Percentiles rank a stretch among this genome's conserved stretches.
phyloP scores from a whole-genome alignment of 2,888 invertebrate species.

The Macropis europaea region DNA sequence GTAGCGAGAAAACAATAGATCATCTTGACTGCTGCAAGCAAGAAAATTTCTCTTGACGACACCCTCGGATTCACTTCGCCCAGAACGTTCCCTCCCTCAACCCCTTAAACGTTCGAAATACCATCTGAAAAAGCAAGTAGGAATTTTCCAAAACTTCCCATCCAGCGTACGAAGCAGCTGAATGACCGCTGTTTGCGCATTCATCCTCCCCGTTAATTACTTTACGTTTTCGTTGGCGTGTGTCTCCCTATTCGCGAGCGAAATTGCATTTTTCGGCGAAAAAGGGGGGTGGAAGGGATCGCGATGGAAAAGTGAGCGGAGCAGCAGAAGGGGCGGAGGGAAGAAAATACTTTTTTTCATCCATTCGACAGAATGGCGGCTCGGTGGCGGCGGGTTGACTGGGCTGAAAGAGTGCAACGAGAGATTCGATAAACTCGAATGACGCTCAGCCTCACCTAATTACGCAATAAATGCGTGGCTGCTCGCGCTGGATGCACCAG shows the following conservation, averaged over 20 bases:
- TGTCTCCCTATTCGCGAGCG: background rate
- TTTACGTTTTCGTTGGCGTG: background rate
- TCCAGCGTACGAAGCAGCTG: no score
- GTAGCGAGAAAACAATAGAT: no score
- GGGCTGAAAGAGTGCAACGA: conserved; percentile 1
- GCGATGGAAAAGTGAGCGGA: background rate
- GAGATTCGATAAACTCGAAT: conserved; percentile 64
- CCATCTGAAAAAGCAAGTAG: no score
- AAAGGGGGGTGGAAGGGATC: background rate
- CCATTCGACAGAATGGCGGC: conserved; percentile 37
- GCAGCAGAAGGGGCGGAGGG: background rate
- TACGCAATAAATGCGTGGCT: conserved; percentile 64
- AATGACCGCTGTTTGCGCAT: background rate
- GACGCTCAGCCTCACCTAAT: conserved; percentile 60
- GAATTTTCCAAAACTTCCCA: no score
- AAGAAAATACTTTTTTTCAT: conserved; percentile 41
- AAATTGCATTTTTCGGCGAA: conserved; percentile 1
- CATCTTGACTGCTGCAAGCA: no score
- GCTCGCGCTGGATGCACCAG: conserved; percentile 51
- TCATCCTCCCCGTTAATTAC: conserved; percentile 17
- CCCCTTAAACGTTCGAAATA: no score
- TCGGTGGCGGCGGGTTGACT: background rate
- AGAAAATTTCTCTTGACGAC: no score
- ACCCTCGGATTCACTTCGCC: no score
- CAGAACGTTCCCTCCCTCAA: no score